phyloP scores from a whole-genome alignment of 1,140 invertebrate genomes.

The Goniozus legneri region DNA sequence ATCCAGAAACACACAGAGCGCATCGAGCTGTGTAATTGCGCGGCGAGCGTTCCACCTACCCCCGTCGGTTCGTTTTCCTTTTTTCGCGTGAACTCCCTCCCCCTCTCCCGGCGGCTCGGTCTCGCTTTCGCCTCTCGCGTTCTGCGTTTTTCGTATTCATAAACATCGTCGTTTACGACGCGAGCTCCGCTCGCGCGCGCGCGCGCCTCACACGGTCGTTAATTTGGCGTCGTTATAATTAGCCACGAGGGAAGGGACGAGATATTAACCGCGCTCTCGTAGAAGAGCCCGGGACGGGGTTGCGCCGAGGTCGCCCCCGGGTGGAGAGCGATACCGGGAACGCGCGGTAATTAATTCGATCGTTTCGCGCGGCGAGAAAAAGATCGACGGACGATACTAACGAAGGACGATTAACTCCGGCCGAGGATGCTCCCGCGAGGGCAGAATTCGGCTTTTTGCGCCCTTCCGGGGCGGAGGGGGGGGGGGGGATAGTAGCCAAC shows the following conservation, averaged over 20 bases:
- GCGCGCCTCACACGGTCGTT: constrained; percentile 18
- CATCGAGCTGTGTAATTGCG: constrained; percentile 33
- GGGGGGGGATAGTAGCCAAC: too few relatives aligned
- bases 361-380: constrained; percentile 5
- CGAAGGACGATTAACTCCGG: too few relatives aligned
- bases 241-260: constrained; percentile 3
- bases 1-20: constrained; percentile 34
- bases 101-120: neutral
- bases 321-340: too few relatives aligned
- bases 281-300: too few relatives aligned
- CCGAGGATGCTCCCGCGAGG: too few relatives aligned
- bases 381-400: too few relatives aligned
- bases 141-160: constrained; percentile 16
- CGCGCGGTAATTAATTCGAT: too few relatives aligned
- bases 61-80: neutral
- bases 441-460: too few relatives aligned
- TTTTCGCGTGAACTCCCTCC: too few relatives aligned
- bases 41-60: constrained; percentile 16
- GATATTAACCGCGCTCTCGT: too few relatives aligned
- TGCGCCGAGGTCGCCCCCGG: too few relatives aligned
- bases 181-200: constrained; percentile 3
- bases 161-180: constrained; percentile 34
- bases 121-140: neutral
- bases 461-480: too few relatives aligned
- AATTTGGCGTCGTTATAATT: constrained; percentile 36